Evolutionary conservation across 2,888 invertebrate species (phyloP).

Genomic region (Nemotelus pantherinus): DNA sequence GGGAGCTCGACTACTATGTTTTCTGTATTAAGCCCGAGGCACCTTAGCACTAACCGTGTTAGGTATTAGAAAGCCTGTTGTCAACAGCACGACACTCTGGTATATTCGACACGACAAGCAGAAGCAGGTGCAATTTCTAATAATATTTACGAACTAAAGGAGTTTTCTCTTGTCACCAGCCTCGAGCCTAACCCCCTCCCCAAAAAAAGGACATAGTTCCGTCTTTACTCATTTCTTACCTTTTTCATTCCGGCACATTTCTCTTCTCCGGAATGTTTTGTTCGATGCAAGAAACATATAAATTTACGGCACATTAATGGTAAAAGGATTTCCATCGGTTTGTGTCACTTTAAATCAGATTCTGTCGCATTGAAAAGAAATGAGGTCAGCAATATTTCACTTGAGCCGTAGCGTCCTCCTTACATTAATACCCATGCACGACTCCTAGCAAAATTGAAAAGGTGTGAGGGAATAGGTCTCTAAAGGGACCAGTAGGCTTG

Average conservation of each 20-base stretch:
- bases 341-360: slow-evolving; percentile 30
- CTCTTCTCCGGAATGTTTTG: too few species aligned
- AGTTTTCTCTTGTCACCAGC: slow-evolving; percentile 6
- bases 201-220: neutral
- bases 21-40: too few species aligned
- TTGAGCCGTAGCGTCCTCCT: neutral
- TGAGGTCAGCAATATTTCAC: slow-evolving; percentile 21
- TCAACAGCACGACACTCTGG: too few species aligned
- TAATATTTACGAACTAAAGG: slow-evolving; percentile 9
- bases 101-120: slow-evolving; percentile 24
- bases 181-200: neutral
- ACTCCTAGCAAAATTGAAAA: too few species aligned
- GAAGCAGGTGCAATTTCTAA: slow-evolving; percentile 1
- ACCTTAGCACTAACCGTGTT: too few species aligned
- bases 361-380: slow-evolving; percentile 22
- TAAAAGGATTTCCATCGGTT: slow-evolving; percentile 8
- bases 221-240: neutral
- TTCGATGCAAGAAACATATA: neutral
- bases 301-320: slow-evolving; percentile 19
- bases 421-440: too few species aligned
- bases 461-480: too few species aligned
- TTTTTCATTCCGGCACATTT: neutral
- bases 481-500: too few species aligned
- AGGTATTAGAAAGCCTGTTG: too few species aligned
- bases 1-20: too few species aligned